phyloP scores from a whole-genome alignment of 2,113 vertebrate species.

The Pleuronectes platessa region DNA sequence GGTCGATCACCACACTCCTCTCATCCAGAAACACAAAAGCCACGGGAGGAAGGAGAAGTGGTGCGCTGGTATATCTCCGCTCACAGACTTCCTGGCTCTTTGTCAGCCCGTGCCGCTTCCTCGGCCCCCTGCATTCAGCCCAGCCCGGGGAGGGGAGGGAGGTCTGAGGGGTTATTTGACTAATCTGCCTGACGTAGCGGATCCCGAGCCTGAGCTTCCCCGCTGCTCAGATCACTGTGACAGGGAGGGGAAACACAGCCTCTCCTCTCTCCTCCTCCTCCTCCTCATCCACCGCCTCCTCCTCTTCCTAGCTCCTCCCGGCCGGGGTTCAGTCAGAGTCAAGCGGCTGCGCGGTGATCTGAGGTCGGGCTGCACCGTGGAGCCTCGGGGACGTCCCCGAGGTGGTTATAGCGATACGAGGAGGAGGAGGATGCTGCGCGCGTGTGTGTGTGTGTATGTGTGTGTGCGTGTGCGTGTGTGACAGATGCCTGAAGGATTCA shows the following conservation, averaged over 20 bases:
- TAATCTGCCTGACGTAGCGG: constrained; percentile 78
- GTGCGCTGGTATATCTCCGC: constrained; percentile 40
- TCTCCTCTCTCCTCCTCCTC: constrained; percentile 19
- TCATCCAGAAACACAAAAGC: constrained; percentile 16
- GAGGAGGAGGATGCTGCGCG: constrained; percentile 31
- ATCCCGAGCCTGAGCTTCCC: constrained; percentile 67
- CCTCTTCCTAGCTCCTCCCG: constrained; percentile 11
- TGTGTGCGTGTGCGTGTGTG: no score
- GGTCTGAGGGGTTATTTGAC: constrained; percentile 65
- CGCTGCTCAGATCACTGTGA: constrained; percentile 60
- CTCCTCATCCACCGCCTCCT: constrained; percentile 11
- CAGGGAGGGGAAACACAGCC: constrained; percentile 45
- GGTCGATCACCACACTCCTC: constrained; percentile 28
- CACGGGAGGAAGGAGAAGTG: constrained; percentile 36
- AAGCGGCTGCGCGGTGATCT: constrained; percentile 31
- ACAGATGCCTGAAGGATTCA: constrained; percentile 3
- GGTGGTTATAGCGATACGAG: no score
- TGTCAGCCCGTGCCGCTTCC: constrained; percentile 22
- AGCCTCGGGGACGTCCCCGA: neutral
- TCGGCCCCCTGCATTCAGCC: constrained; percentile 44
- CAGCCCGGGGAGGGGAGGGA: constrained; percentile 29
- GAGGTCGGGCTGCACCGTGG: constrained; percentile 32
- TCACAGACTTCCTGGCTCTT: constrained; percentile 39
- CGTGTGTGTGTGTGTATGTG: no score
- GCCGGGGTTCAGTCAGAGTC: constrained; percentile 34